A percentile compares a stretch with the other conserved stretches of the same genome.
phyloP scores from a whole-genome alignment of 1,140 invertebrate species.

The Oppia nitens region DNA sequence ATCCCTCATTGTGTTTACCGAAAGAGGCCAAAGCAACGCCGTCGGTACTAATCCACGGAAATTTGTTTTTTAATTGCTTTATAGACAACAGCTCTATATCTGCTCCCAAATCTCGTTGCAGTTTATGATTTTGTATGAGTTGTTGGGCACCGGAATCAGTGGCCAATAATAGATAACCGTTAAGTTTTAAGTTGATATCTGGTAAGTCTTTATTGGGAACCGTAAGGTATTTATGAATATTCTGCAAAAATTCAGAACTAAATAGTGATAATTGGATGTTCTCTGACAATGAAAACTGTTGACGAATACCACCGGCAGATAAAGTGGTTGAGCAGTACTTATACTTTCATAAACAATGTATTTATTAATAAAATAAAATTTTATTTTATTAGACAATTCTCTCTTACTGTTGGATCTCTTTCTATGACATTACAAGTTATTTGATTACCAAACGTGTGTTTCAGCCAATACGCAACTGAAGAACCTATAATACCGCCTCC shows the following conservation, averaged over 20 bases:
- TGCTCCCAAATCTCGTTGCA: constrained; percentile 63
- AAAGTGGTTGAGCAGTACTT: constrained; percentile 50
- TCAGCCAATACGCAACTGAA: constrained; percentile 76
- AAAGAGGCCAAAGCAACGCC: constrained; percentile 52
- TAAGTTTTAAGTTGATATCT: constrained; percentile 63
- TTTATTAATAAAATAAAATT: neutral
- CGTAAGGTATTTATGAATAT: constrained; percentile 51
- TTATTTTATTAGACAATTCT: constrained; percentile 17
- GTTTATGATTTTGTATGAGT: constrained; percentile 49
- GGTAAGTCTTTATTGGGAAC: constrained; percentile 42
- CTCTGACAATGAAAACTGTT: constrained; percentile 84
- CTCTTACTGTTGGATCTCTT: constrained; percentile 58
- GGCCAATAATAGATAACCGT: constrained; percentile 73
- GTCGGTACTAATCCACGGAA: constrained; percentile 78
- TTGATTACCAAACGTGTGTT: constrained; percentile 42
- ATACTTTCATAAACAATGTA: constrained; percentile 44
- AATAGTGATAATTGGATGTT: constrained; percentile 83
- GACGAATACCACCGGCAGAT: constrained; percentile 66
- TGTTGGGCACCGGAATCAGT: constrained; percentile 45
- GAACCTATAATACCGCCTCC: constrained; percentile 84
- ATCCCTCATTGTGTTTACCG: constrained; percentile 48
- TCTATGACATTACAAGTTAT: constrained; percentile 67
- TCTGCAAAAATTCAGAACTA: constrained; percentile 73
- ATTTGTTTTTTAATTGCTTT: constrained; percentile 49
- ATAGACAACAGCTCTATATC: constrained; percentile 52